Evolutionary conservation across 1,140 invertebrate genomes (phyloP), one percentile per base, ranked within the genome.

Genomic region (Acarapis woodi): DNA sequence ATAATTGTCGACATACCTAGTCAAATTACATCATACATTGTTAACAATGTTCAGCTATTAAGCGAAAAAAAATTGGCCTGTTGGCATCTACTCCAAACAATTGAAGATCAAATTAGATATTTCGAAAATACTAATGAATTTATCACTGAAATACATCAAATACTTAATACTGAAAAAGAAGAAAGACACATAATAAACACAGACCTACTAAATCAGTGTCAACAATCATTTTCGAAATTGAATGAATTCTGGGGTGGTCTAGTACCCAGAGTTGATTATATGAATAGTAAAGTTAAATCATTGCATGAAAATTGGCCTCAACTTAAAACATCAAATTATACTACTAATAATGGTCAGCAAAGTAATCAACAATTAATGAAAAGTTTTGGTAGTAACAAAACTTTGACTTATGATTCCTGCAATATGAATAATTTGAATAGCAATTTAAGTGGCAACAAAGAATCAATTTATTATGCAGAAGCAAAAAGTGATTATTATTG

Each of bases 401-500:
- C n/a, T n/a, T n/a, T n/a, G n/a, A n/a, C n/a, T n/a, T n/a, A n/a
- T n/a, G n/a, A n/a, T n/a, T n/a, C n/a, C n/a, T n/a, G n/a, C n/a
- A n/a, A n/a, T n/a, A n/a, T n/a, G n/a, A n/a, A n/a, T n/a, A n/a
- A n/a, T n/a, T n/a, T n/a, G n/a, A n/a, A n/a, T n/a, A n/a, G n/a
- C n/a, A n/a, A n/a, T n/a, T n/a, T n/a, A n/a, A n/a, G n/a, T n/a
- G n/a, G n/a, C n/a, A n/a, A n/a, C n/a, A n/a, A n/a, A n/a, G n/a
- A n/a, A n/a, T n/a, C n/a, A n/a, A n/a, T n/a, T n/a, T n/a, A 28
- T 8, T 14, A 45, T n/a, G 49, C 73, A 15, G 65, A 69, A 37
- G 65, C 68, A 37, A 65, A 67, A 48, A 72, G 73, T 2, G 58
- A 67, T 40, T 56, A 73, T 22, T 62, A 75, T 33, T 71, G 77